Evolutionary conservation across 2,797 vertebrate genomes (phyloP), one percentile per base, ranked within the genome.

Genomic region (Xenentodon cancila): DNA sequence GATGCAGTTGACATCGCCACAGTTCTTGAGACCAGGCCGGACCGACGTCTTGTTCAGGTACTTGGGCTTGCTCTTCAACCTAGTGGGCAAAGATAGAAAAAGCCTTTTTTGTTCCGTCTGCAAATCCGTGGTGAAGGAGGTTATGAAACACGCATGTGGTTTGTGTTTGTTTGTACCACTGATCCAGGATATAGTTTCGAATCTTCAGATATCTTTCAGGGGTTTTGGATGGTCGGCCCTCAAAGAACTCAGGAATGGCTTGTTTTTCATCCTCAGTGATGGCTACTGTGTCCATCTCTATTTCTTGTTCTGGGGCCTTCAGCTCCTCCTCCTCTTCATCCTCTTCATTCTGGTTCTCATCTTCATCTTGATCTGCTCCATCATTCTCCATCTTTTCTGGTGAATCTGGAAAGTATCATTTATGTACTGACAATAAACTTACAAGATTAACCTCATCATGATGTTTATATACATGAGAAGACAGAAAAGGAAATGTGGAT

Each of bases 41-140:
- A 99, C 97, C 0, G 96, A 99, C 0, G 98, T 99, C 91, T 99
- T 99, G 87, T 99, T 99, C 82, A 99, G 91, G 90, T 98, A 99
- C 74, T 92, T 96, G 47, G 97, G 97, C 78, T 96, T 98, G 82
- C 92, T 94, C 73, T 86, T 96, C 69, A 94, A 85, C 98, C 98
- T 99, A 55, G 27, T 1, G 15, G 19, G 56, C 30, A 59, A 69
- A 17, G 25, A 61, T 0, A 17, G 0, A 1, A n/a, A 37, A 16
- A 6, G 47, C 2, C 12, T 20, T n/a, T 9, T 63, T 19, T 0
- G 43, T 34, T 54, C 18, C 25, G n/a, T 0, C 4, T 15, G 37
- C 13, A 57, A 19, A 22, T n/a, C 2, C 34, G 9, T 2, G 8
- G 1, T 22, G 49, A 55, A 48, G 47, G 5, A 61, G 51, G 15